phyloP scores from a whole-genome alignment of 2,888 invertebrate species.

The Dioctria linearis region DNA sequence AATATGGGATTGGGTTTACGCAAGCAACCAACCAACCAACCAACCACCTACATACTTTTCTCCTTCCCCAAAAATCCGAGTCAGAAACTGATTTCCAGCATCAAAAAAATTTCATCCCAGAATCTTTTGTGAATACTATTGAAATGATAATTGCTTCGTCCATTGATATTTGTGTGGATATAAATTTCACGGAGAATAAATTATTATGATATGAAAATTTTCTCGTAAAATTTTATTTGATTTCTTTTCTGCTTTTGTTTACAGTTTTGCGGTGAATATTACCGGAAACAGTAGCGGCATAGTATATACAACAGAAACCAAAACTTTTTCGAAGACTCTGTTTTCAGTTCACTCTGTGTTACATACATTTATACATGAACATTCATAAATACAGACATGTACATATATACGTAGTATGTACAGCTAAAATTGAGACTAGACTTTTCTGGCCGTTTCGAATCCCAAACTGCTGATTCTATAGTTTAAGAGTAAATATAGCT shows the following conservation, averaged over 20 bases:
- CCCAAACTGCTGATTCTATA: background rate
- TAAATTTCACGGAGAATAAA: constrained; percentile 59
- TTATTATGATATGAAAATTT: constrained; percentile 58
- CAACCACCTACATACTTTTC: too few relatives aligned
- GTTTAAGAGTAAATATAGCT: too few relatives aligned
- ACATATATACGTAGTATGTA: too few relatives aligned
- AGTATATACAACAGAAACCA: constrained; percentile 10
- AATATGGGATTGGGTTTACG: too few relatives aligned
- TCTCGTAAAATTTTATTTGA: constrained; percentile 58
- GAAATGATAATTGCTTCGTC: constrained; percentile 48
- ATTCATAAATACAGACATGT: too few relatives aligned
- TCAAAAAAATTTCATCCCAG: background rate
- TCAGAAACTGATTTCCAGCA: too few relatives aligned
- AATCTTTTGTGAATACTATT: constrained; percentile 9
- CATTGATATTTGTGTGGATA: constrained; percentile 50
- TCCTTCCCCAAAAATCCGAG: too few relatives aligned
- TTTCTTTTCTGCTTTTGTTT: constrained; percentile 57
- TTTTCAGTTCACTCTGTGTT: background rate
- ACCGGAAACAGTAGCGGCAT: constrained; percentile 54
- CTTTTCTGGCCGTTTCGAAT: background rate
- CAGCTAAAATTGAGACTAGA: constrained; percentile 20
- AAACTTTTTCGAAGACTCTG: background rate
- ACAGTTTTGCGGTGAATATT: constrained; percentile 58
- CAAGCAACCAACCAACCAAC: too few relatives aligned
- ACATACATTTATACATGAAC: too few relatives aligned